phyloP scores from a whole-genome alignment of 2,797 vertebrate species.

The Emydoidea blandingii region DNA sequence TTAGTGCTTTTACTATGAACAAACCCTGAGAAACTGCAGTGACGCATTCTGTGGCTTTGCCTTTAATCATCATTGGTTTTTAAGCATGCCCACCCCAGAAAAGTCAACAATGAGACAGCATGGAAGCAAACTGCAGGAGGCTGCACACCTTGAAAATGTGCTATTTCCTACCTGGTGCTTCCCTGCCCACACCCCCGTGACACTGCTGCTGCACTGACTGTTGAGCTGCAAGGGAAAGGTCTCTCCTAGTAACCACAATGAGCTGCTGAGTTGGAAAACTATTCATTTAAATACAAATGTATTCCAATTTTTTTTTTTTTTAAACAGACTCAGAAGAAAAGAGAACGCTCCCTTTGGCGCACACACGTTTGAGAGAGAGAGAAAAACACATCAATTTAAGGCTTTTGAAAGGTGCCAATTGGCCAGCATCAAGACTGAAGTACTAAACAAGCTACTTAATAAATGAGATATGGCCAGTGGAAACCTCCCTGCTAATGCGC shows the following conservation, averaged over 20 bases:
- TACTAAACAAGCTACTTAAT: not conserved
- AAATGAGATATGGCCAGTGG: not conserved
- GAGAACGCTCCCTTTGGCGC: too few relatives aligned
- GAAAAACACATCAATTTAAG: not conserved
- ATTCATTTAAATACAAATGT: not conserved
- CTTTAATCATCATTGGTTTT: slow-evolving; percentile 24
- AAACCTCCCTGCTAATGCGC: not conserved
- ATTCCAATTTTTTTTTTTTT: not conserved
- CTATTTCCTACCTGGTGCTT: not conserved
- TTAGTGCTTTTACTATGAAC: not conserved
- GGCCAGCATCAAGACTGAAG: not conserved
- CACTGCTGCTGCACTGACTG: not conserved
- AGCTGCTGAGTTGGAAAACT: not conserved
- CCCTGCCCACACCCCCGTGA: not conserved
- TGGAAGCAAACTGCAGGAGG: too few relatives aligned
- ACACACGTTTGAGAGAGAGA: too few relatives aligned
- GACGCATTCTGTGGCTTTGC: too few relatives aligned
- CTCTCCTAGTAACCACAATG: not conserved
- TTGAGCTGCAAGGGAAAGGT: not conserved
- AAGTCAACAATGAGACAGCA: slow-evolving; percentile 14
- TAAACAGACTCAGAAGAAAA: not conserved
- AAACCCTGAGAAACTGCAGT: not conserved
- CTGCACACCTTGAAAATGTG: not conserved
- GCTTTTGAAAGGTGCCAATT: not conserved
- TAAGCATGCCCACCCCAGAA: slow-evolving; percentile 12